Conservation (phyloP, 2,888 invertebrate genomes). For the Tetramorium bicarinatum region DNA sequence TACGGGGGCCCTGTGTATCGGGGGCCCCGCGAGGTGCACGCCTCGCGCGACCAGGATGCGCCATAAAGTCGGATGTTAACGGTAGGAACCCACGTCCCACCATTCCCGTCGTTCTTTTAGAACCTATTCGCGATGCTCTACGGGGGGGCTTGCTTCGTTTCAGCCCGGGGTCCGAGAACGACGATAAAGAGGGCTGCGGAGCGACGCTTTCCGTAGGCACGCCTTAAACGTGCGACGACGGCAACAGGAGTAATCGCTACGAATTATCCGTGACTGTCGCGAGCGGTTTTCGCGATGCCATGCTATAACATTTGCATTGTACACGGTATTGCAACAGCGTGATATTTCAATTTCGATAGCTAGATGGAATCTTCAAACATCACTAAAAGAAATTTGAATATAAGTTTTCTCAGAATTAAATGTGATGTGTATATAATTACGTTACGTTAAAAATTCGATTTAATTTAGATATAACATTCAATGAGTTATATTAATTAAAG, state of each 20-base stretch:
- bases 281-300: conserved; percentile 30
- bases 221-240: conserved; percentile 54
- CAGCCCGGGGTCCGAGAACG: conserved; percentile 56
- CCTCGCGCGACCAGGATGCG: conserved; percentile 76
- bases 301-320: conserved; percentile 11
- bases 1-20: conserved; percentile 75
- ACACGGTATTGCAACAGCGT: background rate
- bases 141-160: conserved; percentile 72
- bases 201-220: conserved; percentile 68
- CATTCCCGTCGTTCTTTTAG: conserved; percentile 70
- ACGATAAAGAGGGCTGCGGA: conserved; percentile 69
- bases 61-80: conserved; percentile 81
- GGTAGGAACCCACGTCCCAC: conserved; percentile 76
- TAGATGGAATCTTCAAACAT: background rate
- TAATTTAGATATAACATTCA: background rate
- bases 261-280: conserved; percentile 40
- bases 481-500: background rate
- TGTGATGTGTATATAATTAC: background rate
- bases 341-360: background rate
- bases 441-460: background rate
- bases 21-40: conserved; percentile 73
- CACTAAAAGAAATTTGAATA: background rate
- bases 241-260: conserved; percentile 54
- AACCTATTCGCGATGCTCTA: conserved; percentile 77
- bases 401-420: background rate